Evolutionary conservation across 2,888 invertebrate species (phyloP).

Genomic region (Oxyscelio sp.): DNA sequence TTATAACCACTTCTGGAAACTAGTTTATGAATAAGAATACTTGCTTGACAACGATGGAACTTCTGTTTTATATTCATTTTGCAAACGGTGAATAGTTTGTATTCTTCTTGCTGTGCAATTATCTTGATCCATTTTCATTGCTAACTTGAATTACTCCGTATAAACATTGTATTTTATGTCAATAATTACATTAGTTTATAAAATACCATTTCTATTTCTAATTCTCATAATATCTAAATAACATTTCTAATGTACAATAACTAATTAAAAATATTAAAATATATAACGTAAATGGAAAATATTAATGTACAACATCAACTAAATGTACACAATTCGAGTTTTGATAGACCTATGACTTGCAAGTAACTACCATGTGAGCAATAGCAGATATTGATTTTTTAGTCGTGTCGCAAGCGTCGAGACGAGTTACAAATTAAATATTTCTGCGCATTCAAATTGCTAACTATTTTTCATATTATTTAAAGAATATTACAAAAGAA

Average conservation of each 20-base stretch:
- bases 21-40: slow-evolving; percentile 54
- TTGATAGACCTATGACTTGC: slow-evolving; percentile 36
- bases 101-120: slow-evolving; percentile 83
- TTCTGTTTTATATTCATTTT: slow-evolving; percentile 84
- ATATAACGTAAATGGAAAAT: too few species aligned
- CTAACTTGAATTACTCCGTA: not conserved
- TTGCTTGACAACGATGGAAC: slow-evolving; percentile 80
- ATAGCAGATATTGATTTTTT: slow-evolving; percentile 83
- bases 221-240: too few species aligned
- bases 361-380: slow-evolving; percentile 75
- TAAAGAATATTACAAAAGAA: too few species aligned
- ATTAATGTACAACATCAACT: too few species aligned
- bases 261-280: too few species aligned
- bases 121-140: slow-evolving; percentile 85
- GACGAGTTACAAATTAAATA: slow-evolving; percentile 40
- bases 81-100: slow-evolving; percentile 83
- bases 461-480: too few species aligned
- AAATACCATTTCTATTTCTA: too few species aligned
- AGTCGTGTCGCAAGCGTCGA: slow-evolving; percentile 49
- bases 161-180: too few species aligned
- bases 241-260: too few species aligned
- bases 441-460: slow-evolving; percentile 44
- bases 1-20: too few species aligned
- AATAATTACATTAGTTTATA: too few species aligned
- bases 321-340: slow-evolving; percentile 39